phyloP scores from a whole-genome alignment of 2,113 vertebrate species.

The Struthio camelus region DNA sequence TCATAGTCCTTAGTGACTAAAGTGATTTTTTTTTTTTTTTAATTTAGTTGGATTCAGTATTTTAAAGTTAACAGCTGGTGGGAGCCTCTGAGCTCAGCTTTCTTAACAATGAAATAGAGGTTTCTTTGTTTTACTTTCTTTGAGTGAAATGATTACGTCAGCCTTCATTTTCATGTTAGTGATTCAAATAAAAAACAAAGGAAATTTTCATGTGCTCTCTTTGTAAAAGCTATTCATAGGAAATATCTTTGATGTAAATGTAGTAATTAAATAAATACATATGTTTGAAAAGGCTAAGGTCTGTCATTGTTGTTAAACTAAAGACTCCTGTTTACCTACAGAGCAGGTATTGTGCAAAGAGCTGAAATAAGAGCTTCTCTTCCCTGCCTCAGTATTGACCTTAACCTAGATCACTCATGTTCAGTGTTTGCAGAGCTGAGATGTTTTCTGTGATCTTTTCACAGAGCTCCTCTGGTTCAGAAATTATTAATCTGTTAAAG shows the following conservation, averaged over 20 bases:
- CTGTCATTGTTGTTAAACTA: constrained; percentile 20
- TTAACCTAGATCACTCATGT: not conserved
- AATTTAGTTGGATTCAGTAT: not conserved
- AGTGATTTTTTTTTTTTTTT: constrained; percentile 4
- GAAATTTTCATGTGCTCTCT: constrained; percentile 28
- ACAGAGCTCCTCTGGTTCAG: constrained; percentile 25
- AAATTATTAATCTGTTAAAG: constrained; percentile 54
- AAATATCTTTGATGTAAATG: not conserved
- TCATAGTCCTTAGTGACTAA: not conserved
- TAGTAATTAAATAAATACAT: constrained; percentile 50
- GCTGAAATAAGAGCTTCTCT: constrained; percentile 36
- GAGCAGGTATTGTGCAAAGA: constrained; percentile 55
- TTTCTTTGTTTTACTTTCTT: constrained; percentile 59
- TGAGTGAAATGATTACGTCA: constrained; percentile 9
- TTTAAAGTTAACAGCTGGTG: constrained; percentile 15
- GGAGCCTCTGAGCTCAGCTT: constrained; percentile 23
- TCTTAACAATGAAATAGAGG: constrained; percentile 33
- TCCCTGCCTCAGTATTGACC: constrained; percentile 26
- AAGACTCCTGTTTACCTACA: constrained; percentile 58
- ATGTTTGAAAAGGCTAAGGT: constrained; percentile 46
- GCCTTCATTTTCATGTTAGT: not conserved
- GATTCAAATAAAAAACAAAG: constrained; percentile 22
- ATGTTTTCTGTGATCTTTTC: constrained; percentile 42
- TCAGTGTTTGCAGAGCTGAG: constrained; percentile 31
- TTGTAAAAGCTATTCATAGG: constrained; percentile 30